Evolutionary conservation across 2,888 invertebrate genomes (phyloP), one percentile per base, ranked within the genome.

Genomic region (Polydrusus pterygomalis): DNA sequence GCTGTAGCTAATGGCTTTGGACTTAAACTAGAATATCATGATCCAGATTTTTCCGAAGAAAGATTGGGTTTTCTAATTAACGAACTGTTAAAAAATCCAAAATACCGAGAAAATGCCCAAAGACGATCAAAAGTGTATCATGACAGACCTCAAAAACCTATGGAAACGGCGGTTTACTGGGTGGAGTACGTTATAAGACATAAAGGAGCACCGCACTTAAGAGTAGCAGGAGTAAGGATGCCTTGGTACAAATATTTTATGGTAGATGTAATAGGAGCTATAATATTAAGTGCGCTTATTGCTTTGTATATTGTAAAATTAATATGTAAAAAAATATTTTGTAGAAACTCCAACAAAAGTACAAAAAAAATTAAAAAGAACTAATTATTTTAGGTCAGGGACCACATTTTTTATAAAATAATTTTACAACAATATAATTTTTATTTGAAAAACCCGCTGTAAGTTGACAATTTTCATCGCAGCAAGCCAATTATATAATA

Each of bases 1-100:
- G 88, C 89, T 3, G 87, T 85, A 67, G 77, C 80, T 3, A 47
- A n/a, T 56, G 77, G 77, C 8, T 74, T 62, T 58, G 77, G 47
- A n/a, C 51, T 69, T 40, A 49, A 60, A 51, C 62, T 77, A 13
- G 25, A 11, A 11, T 77, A 71, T 38, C 30, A 45, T 15, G 70
- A 65, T 17, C 13, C 45, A n/a, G 40, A 74, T n/a, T 69, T 77
- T 20, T 64, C 64, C 8, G 70, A 73, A 49, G 67, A 74, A 58
- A 45, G 30, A 9, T 30, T 77, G 3, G 15, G 25, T n/a, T 11
- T 43, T 20, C 43, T 62, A 20, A 38, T 77, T 8, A 56, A 74
- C 17, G 77, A 77, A 49, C 40, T 77, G 10, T 18, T 77, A 30
- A 49, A 62, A 15, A 75, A 75, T 25, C 77, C 77, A 30, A 70